Conservation (phyloP, 1,140 invertebrate genomes). For the Linepithema humile region DNA sequence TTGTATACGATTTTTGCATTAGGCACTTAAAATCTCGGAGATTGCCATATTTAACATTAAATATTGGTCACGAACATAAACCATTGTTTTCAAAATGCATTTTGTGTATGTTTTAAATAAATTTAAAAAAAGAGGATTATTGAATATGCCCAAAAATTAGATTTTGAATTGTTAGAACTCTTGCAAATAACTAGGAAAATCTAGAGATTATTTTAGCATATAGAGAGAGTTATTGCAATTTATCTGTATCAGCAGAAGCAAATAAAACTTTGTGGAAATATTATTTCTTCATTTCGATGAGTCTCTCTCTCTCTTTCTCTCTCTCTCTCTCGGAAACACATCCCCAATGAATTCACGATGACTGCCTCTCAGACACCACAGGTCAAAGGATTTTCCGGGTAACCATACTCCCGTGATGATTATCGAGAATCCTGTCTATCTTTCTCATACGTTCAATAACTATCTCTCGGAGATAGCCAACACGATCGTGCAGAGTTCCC, state of each 20-base stretch:
- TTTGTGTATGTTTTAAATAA: too few species aligned
- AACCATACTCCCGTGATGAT: constrained; percentile 60
- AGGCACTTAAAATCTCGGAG: too few species aligned
- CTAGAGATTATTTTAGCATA: neutral
- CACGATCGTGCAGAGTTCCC: constrained; percentile 8
- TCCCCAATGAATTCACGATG: constrained; percentile 17
- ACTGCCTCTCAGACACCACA: neutral
- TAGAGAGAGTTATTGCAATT: neutral
- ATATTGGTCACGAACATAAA: too few species aligned
- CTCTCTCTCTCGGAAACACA: neutral
- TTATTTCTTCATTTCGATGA: constrained; percentile 23
- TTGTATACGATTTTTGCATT: neutral
- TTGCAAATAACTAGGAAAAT: neutral
- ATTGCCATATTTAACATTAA: too few species aligned
- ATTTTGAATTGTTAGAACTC: too few species aligned
- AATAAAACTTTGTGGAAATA: neutral
- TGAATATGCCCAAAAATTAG: neutral
- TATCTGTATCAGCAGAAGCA: neutral
- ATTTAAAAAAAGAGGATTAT: neutral
- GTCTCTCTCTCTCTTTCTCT: neutral
- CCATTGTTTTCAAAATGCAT: too few species aligned
- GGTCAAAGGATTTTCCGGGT: constrained; percentile 68
- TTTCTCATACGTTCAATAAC: constrained; percentile 31
- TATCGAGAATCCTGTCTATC: constrained; percentile 52
- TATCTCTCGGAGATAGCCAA: constrained; percentile 24